Evolutionary conservation across 2,888 invertebrate species (phyloP).

Genomic region (Strigamia transsilvanica): DNA sequence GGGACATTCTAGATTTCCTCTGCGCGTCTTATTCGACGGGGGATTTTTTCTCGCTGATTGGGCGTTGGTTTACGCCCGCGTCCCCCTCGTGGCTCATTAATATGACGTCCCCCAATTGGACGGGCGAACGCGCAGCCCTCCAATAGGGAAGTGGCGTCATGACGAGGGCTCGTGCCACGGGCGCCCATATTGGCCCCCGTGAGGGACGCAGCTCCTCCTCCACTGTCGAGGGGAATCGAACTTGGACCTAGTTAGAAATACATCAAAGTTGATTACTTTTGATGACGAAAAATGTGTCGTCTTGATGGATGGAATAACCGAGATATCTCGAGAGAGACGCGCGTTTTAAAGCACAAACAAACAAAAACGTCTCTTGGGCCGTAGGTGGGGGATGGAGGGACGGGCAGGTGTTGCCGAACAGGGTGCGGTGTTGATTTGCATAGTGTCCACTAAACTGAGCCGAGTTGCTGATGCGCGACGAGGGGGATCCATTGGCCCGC

Average conservation of each 20-base stretch:
- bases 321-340: slow-evolving; percentile 7
- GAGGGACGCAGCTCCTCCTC: slow-evolving; percentile 43
- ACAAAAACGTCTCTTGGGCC: slow-evolving; percentile 26
- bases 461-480: slow-evolving; percentile 28
- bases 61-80: slow-evolving; percentile 47
- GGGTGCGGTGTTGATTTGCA: slow-evolving; percentile 20
- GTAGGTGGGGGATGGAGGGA: not conserved
- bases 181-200: slow-evolving; percentile 43
- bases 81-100: slow-evolving; percentile 43
- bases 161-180: slow-evolving; percentile 33
- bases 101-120: slow-evolving; percentile 49
- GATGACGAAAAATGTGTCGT: slow-evolving; percentile 48
- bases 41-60: slow-evolving; percentile 41
- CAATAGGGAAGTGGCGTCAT: slow-evolving; percentile 45
- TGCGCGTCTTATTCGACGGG: slow-evolving; percentile 34
- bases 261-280: slow-evolving; percentile 45
- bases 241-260: slow-evolving; percentile 43
- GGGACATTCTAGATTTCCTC: slow-evolving; percentile 11
- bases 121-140: slow-evolving; percentile 39
- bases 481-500: slow-evolving; percentile 49
- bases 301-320: slow-evolving; percentile 18
- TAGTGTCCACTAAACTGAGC: slow-evolving; percentile 48
- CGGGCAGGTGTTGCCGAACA: slow-evolving; percentile 12
- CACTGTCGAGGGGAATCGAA: slow-evolving; percentile 25
- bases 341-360: slow-evolving; percentile 28